A percentile compares a stretch with the other conserved stretches of the same genome.
These are phyloP conservation scores for Terrapene triunguis DNA, from an alignment of 2,113 vertebrate genomes.

Conservation along the genomic window DNA sequence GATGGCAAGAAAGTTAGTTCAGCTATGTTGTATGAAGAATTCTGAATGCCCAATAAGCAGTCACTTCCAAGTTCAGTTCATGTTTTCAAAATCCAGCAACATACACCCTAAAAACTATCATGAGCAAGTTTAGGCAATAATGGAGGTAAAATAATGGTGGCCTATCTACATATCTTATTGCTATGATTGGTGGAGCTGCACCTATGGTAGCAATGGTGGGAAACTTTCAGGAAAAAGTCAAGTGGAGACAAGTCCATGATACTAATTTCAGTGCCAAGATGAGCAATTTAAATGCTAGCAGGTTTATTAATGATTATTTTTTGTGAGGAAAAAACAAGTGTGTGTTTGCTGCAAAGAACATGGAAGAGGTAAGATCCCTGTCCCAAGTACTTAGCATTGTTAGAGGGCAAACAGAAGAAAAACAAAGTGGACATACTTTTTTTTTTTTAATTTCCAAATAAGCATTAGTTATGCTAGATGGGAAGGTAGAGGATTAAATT, in stretches of 20 bases:
- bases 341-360: background rate
- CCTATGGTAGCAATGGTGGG: background rate
- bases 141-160: background rate
- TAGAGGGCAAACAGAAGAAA: background rate
- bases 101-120: background rate
- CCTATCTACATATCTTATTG: background rate
- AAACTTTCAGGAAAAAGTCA: background rate
- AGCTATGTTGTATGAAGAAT: background rate
- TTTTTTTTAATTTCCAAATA: background rate
- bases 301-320: background rate
- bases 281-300: background rate
- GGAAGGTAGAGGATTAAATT: background rate
- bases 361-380: background rate
- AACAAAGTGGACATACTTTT: background rate
- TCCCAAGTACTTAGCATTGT: background rate
- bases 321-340: background rate
- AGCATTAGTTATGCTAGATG: background rate
- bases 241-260: background rate
- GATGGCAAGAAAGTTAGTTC: background rate
- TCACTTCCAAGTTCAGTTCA: background rate
- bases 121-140: background rate
- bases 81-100: background rate
- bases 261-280: background rate
- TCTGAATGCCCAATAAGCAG: background rate
- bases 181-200: background rate